Percentiles rank a stretch among this genome's conserved stretches.
These are phyloP conservation scores for Bryconaethiops microstoma DNA, from an alignment of 2,797 vertebrate species.

Conservation along the genomic window DNA sequence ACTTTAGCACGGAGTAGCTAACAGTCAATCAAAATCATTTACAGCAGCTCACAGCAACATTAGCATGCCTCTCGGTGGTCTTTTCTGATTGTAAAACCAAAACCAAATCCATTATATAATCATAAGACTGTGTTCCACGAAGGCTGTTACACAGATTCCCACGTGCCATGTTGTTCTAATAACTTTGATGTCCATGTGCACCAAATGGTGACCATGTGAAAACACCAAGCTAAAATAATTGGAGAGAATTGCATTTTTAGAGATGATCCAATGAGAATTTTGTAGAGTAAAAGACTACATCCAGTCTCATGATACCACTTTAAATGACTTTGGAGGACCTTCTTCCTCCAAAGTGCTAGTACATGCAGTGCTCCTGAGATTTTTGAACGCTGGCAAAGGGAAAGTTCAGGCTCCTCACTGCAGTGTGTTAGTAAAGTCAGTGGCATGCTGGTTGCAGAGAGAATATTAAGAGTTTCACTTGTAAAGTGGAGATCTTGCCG, in stretches of 20 bases:
- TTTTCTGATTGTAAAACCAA: neutral
- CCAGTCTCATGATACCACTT: neutral
- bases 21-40: slow-evolving; percentile 42
- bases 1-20: slow-evolving; percentile 36
- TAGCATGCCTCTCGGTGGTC: slow-evolving; percentile 27
- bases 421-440: slow-evolving; percentile 72
- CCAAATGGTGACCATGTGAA: neutral
- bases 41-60: slow-evolving; percentile 32
- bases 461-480: slow-evolving; percentile 80
- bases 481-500: slow-evolving; percentile 85
- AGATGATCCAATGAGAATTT: neutral
- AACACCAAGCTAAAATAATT: neutral
- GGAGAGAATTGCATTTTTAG: neutral
- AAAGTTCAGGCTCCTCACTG: slow-evolving; percentile 57
- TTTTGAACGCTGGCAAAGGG: slow-evolving; percentile 9
- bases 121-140: neutral
- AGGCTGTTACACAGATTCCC: neutral
- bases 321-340: slow-evolving; percentile 1
- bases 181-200: neutral
- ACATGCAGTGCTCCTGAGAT: slow-evolving; percentile 62
- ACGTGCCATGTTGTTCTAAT: neutral
- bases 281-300: neutral
- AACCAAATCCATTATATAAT: neutral
- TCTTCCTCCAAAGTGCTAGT: slow-evolving; percentile 32
- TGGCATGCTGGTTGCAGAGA: slow-evolving; percentile 73